Percentiles rank a stretch among this genome's conserved stretches.
These are phyloP conservation scores for Gallinago undulata DNA, from an alignment of 2,113 vertebrate species.

Conservation along the genomic window DNA sequence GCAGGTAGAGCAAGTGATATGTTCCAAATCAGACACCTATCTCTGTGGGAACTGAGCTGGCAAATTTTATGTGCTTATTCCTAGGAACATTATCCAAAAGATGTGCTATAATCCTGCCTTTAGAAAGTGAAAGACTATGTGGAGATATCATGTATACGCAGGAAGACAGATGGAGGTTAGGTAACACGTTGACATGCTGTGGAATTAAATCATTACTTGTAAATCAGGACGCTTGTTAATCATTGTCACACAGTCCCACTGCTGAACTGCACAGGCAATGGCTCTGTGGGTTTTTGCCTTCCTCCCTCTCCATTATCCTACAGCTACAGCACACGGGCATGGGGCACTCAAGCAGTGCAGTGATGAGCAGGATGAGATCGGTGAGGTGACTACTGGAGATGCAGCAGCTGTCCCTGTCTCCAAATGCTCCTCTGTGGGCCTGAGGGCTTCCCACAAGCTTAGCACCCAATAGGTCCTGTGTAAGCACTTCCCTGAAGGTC, in stretches of 20 bases:
- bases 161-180: neutral
- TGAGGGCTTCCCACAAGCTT: neutral
- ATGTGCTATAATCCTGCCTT: neutral
- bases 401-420: neutral
- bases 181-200: neutral
- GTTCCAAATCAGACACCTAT: neutral
- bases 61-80: neutral
- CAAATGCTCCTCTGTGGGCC: neutral
- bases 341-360: too few relatives aligned
- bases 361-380: neutral
- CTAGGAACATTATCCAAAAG: neutral
- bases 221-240: neutral
- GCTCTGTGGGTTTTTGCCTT: neutral
- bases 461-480: neutral
- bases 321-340: neutral
- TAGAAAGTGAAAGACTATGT: neutral
- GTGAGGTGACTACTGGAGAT: neutral
- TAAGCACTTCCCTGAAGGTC: neutral
- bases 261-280: neutral
- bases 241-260: rapidly evolving
- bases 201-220: neutral
- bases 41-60: neutral
- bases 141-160: neutral
- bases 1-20: neutral
- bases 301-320: neutral